Evolutionary conservation across 1,140 invertebrate species (phyloP).

Genomic region (Drosophila littoralis): DNA sequence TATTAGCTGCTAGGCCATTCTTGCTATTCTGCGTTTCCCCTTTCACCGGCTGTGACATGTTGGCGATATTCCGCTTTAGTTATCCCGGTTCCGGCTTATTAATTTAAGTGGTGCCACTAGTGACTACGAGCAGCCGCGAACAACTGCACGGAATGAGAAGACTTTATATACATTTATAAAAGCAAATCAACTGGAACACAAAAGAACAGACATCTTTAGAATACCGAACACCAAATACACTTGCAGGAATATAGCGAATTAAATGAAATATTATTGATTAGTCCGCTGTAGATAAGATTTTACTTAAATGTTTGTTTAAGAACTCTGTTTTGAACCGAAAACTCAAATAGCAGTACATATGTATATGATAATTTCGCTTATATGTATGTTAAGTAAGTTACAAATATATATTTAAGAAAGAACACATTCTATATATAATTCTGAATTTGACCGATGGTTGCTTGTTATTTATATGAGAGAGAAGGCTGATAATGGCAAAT

Average conservation of each 20-base stretch:
- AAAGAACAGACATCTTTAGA: slow-evolving; percentile 12
- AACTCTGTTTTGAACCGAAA: too few relatives aligned
- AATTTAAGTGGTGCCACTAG: slow-evolving; percentile 9
- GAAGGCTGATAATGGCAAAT: too few relatives aligned
- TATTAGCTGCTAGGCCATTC: slow-evolving; percentile 7
- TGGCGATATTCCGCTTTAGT: not conserved
- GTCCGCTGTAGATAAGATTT: too few relatives aligned
- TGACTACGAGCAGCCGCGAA: slow-evolving; percentile 25
- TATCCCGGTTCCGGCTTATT: not conserved
- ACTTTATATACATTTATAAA: slow-evolving; percentile 56
- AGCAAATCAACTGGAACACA: slow-evolving; percentile 38
- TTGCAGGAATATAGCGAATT: not conserved
- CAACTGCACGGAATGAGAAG: slow-evolving; percentile 47
- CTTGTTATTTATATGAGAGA: too few relatives aligned
- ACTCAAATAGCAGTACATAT: too few relatives aligned
- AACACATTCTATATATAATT: too few relatives aligned
- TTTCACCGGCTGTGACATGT: slow-evolving; percentile 55
- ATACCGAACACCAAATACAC: not conserved
- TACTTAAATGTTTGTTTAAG: too few relatives aligned
- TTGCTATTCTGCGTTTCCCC: slow-evolving; percentile 35
- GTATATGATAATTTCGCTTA: too few relatives aligned
- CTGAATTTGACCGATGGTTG: too few relatives aligned
- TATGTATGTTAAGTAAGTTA: too few relatives aligned
- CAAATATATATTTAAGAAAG: too few relatives aligned
- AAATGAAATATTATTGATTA: too few relatives aligned